Evolutionary conservation across 2,888 invertebrate genomes (phyloP).

Genomic region (Amphipyra tragopoginis): DNA sequence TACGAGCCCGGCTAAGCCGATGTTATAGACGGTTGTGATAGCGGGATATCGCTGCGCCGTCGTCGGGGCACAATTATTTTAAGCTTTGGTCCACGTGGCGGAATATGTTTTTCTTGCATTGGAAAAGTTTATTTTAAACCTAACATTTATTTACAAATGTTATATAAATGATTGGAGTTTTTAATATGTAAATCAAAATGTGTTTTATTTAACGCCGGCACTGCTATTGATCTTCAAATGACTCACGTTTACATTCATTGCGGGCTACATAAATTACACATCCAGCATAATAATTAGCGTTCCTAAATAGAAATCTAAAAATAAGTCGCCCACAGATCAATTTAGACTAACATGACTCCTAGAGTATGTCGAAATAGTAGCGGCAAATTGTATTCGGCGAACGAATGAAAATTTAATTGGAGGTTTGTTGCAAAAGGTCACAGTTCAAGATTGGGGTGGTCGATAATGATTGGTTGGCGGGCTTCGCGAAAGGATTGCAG

Average conservation of each 20-base stretch:
- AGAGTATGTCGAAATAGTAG: slow-evolving; percentile 45
- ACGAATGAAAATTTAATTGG: slow-evolving; percentile 67
- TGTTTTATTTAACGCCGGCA: slow-evolving; percentile 22
- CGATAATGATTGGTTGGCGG: slow-evolving; percentile 72
- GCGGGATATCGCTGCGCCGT: slow-evolving; percentile 16
- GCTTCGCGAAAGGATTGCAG: slow-evolving; percentile 63
- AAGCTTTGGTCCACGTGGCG: slow-evolving; percentile 64
- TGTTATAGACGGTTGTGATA: slow-evolving; percentile 37
- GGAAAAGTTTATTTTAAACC: slow-evolving; percentile 26
- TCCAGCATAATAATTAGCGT: slow-evolving; percentile 40
- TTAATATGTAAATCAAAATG: background rate
- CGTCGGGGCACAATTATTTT: slow-evolving; percentile 60
- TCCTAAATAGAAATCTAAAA: slow-evolving; percentile 48
- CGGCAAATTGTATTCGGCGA: slow-evolving; percentile 58
- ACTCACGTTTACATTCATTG: slow-evolving; percentile 35
- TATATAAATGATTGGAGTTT: background rate
- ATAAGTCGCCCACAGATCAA: slow-evolving; percentile 40
- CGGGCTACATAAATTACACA: slow-evolving; percentile 25
- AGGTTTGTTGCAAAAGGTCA: slow-evolving; percentile 76
- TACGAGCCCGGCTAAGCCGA: slow-evolving; percentile 52
- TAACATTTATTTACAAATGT: slow-evolving; percentile 9
- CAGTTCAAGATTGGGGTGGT: slow-evolving; percentile 77
- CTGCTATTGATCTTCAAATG: slow-evolving; percentile 26
- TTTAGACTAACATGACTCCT: slow-evolving; percentile 24
- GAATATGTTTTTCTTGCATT: slow-evolving; percentile 63